phyloP scores from a whole-genome alignment of 1,140 invertebrate genomes.

The Charaxes varanes region DNA sequence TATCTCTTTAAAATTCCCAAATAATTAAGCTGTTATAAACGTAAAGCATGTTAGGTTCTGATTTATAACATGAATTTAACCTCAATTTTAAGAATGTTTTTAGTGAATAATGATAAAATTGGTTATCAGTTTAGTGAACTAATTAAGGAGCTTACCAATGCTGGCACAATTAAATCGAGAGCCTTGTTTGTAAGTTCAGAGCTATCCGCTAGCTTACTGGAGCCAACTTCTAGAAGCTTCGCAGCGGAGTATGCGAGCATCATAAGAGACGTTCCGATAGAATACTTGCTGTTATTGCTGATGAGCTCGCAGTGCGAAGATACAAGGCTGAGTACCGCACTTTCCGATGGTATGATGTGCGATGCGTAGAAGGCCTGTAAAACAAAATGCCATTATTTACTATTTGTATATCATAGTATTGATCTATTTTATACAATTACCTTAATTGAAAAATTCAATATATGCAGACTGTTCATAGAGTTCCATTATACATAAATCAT shows the following conservation, averaged over 20 bases:
- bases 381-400: slow-evolving; percentile 7
- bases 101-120: too few relatives aligned
- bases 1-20: too few relatives aligned
- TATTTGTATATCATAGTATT: slow-evolving; percentile 2
- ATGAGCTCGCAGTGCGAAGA: slow-evolving; percentile 59
- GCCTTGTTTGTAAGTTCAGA: slow-evolving; percentile 44
- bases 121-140: too few relatives aligned
- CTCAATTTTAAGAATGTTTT: too few relatives aligned
- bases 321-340: slow-evolving; percentile 81
- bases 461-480: too few relatives aligned
- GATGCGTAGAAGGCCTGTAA: slow-evolving; percentile 81
- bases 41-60: too few relatives aligned
- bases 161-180: slow-evolving; percentile 57
- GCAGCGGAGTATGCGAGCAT: slow-evolving; percentile 61
- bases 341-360: slow-evolving; percentile 89
- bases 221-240: slow-evolving; percentile 54
- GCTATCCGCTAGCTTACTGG: slow-evolving; percentile 44
- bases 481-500: too few relatives aligned
- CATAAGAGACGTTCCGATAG: slow-evolving; percentile 50
- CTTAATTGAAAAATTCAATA: too few relatives aligned
- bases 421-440: background rate
- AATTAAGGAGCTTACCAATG: slow-evolving; percentile 66
- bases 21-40: too few relatives aligned
- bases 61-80: too few relatives aligned
- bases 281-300: slow-evolving; percentile 48